These are phyloP conservation scores for Solenopsis invicta DNA, from an alignment of 1,140 invertebrate genomes.

Conservation along the genomic window DNA sequence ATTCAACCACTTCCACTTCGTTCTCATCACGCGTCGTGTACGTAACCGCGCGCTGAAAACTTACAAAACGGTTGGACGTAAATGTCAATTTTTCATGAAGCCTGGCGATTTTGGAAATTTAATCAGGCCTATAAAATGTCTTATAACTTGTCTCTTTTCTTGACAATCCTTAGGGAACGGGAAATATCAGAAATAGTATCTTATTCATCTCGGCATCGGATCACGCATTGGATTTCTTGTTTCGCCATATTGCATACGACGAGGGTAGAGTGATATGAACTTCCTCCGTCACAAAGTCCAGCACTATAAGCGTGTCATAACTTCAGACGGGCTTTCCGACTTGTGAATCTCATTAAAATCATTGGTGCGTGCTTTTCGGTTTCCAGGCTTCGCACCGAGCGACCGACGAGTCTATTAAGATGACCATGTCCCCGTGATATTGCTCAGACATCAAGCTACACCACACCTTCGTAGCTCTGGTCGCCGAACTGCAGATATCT, in stretches of 20 bases:
- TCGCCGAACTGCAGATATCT: not conserved
- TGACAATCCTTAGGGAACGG: not conserved
- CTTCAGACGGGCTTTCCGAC: constrained; percentile 75
- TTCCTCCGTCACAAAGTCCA: constrained; percentile 64
- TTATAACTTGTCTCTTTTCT: not conserved
- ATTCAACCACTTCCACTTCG: constrained; percentile 75
- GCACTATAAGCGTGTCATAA: constrained; percentile 71
- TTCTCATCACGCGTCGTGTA: constrained; percentile 66
- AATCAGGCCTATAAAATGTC: not conserved
- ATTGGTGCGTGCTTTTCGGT: constrained; percentile 84
- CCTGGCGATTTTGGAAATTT: not conserved
- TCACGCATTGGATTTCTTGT: constrained; percentile 55
- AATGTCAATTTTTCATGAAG: constrained; percentile 40
- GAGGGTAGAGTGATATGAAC: constrained; percentile 20
- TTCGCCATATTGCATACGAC: not conserved
- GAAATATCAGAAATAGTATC: constrained; percentile 27
- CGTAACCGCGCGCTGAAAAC: constrained; percentile 36
- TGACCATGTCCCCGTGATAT: constrained; percentile 86
- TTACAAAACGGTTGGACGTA: constrained; percentile 61
- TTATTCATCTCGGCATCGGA: constrained; percentile 22
- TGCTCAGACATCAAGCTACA: constrained; percentile 79
- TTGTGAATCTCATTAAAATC: constrained; percentile 86
- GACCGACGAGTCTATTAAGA: constrained; percentile 84
- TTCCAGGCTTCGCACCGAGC: constrained; percentile 76
- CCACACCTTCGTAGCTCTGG: constrained; percentile 23